phyloP scores from a whole-genome alignment of 2,888 invertebrate species.

The Habrosyne pyritoides region DNA sequence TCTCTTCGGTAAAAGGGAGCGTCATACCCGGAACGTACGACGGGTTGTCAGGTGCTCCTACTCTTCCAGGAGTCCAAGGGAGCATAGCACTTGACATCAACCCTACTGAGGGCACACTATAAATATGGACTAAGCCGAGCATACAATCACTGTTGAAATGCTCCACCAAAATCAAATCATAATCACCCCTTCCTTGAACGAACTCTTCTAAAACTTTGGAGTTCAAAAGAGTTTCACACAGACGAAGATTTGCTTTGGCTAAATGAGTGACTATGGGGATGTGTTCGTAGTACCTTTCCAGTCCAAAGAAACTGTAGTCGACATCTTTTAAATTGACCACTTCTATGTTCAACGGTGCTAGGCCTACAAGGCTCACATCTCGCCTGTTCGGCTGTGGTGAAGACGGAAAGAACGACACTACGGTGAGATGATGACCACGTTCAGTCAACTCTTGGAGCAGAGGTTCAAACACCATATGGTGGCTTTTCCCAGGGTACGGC shows the following conservation, averaged over 20 bases:
- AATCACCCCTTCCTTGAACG: constrained; percentile 51
- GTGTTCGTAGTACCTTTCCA: constrained; percentile 33
- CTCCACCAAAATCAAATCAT: constrained; percentile 76
- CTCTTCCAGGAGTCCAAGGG: constrained; percentile 61
- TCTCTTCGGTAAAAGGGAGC: constrained; percentile 46
- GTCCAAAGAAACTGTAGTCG: constrained; percentile 34
- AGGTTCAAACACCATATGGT: constrained; percentile 74
- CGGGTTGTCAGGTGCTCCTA: constrained; percentile 68
- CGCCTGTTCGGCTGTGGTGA: constrained; percentile 34
- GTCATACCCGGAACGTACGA: constrained; percentile 63
- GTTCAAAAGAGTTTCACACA: constrained; percentile 51
- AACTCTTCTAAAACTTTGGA: constrained; percentile 51
- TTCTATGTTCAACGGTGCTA: constrained; percentile 44
- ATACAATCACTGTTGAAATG: constrained; percentile 78
- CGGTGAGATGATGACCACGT: constrained; percentile 74
- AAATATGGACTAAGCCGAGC: constrained; percentile 66
- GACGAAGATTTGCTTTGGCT: constrained; percentile 35
- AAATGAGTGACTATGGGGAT: constrained; percentile 30
- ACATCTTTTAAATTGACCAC: constrained; percentile 43
- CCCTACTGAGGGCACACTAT: constrained; percentile 63
- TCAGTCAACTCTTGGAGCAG: constrained; percentile 63
- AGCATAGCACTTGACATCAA: constrained; percentile 63
- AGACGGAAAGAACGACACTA: constrained; percentile 71
- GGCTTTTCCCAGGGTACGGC: constrained; percentile 76
- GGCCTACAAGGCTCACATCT: constrained; percentile 51